Percentiles rank a stretch among this genome's conserved stretches.
These are phyloP conservation scores for Neomonachus schauinslandi DNA, from an alignment of 2,113 vertebrate species.

Conservation along the genomic window DNA sequence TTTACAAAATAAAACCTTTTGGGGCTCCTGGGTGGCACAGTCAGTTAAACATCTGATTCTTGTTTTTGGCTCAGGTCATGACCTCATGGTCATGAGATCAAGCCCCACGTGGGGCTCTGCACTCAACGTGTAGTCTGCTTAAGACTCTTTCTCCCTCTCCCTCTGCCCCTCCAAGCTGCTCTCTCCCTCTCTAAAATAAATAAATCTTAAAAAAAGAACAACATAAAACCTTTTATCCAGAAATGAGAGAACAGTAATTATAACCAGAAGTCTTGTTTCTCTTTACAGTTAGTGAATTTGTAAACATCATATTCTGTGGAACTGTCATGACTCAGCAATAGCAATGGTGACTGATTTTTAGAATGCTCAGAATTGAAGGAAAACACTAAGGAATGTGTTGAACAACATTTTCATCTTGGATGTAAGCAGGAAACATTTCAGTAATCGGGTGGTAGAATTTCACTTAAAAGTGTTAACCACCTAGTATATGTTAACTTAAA, in stretches of 20 bases:
- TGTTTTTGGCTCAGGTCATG: background rate
- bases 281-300: background rate
- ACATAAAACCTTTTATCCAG: conserved; percentile 18
- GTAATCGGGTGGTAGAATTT: background rate
- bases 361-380: background rate
- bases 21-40: background rate
- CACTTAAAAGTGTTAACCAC: background rate
- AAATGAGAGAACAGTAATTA: conserved; percentile 9
- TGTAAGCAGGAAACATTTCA: background rate
- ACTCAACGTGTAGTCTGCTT: background rate
- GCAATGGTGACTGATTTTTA: background rate
- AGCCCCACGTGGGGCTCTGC: background rate
- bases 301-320: background rate
- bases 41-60: background rate
- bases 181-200: background rate
- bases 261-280: background rate
- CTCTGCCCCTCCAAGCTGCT: background rate
- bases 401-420: background rate
- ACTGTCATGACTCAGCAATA: background rate
- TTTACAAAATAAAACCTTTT: conserved; percentile 61
- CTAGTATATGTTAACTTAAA: background rate
- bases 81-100: background rate
- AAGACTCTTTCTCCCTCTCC: background rate
- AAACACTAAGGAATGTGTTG: background rate
- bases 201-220: background rate